Conservation (phyloP, 2,888 invertebrate species). For the Leptopilina drosophilae region DNA sequence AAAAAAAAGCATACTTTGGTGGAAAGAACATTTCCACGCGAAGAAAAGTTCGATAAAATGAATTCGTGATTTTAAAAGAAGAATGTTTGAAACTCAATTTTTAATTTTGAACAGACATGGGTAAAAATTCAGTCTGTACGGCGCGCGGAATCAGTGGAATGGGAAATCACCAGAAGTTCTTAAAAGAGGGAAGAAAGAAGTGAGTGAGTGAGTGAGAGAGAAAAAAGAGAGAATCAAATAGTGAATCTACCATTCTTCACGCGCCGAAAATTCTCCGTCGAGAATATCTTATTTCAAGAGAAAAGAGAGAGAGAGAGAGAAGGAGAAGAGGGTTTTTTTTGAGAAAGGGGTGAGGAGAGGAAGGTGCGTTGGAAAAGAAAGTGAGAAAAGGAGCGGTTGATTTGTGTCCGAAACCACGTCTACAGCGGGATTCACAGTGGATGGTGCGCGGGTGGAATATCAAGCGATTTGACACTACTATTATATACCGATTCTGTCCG, state of each 20-base stretch:
- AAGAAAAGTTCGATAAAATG: no score
- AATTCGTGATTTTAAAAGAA: neutral
- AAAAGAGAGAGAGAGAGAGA: no score
- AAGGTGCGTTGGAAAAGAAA: slow-evolving; percentile 22
- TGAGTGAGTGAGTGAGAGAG: no score
- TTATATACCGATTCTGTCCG: slow-evolving; percentile 28
- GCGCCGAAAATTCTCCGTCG: slow-evolving; percentile 32
- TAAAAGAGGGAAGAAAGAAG: no score
- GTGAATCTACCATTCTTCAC: slow-evolving; percentile 33
- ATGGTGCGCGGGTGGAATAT: slow-evolving; percentile 32
- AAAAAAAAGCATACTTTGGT: no score
- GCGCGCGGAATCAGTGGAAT: neutral
- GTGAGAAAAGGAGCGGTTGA: slow-evolving; percentile 24
- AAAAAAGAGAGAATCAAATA: neutral
- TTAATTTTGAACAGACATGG: neutral
- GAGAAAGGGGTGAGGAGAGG: neutral
- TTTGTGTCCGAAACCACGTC: slow-evolving; percentile 39
- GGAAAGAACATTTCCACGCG: no score
- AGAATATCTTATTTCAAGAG: slow-evolving; percentile 36
- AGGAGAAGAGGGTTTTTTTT: neutral
- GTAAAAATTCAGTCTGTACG: neutral
- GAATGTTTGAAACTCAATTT: neutral
- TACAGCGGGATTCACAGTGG: slow-evolving; percentile 28
- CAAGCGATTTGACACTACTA: slow-evolving; percentile 38
- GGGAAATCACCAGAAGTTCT: neutral